Conservation (phyloP, 2,113 vertebrate species). For the Cebus imitator region DNA sequence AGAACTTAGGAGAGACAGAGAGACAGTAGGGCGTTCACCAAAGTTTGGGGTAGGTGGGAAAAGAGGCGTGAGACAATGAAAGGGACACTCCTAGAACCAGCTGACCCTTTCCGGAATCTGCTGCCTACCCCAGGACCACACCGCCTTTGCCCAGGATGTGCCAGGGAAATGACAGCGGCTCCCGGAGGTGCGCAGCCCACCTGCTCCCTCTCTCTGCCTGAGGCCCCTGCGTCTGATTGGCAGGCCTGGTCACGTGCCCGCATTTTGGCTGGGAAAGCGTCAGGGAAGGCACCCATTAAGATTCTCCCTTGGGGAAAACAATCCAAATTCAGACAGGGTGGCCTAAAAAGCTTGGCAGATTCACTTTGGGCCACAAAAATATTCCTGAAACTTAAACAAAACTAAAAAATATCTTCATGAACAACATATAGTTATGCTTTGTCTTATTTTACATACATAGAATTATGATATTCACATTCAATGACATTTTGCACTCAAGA, state of each 20-base stretch:
- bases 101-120: not conserved
- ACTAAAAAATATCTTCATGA: too few relatives aligned
- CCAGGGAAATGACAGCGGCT: not conserved
- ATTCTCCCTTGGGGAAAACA: not conserved
- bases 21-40: not conserved
- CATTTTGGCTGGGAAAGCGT: not conserved
- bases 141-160: not conserved
- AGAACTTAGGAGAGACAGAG: not conserved
- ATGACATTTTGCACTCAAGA: too few relatives aligned
- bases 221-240: not conserved
- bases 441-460: too few relatives aligned
- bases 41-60: not conserved
- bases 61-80: not conserved
- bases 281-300: not conserved
- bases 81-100: not conserved
- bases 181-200: not conserved
- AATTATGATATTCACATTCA: too few relatives aligned
- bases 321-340: not conserved
- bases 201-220: fast-evolving
- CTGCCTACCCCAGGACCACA: not conserved
- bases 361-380: not conserved
- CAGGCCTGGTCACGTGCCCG: not conserved
- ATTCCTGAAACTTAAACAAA: too few relatives aligned
- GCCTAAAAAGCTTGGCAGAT: too few relatives aligned
- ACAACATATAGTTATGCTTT: too few relatives aligned